Base-by-base conservation (phyloP, 37 sponge, comb jelly and placozoan species). In the Cladorhizidae sp. region DNA sequence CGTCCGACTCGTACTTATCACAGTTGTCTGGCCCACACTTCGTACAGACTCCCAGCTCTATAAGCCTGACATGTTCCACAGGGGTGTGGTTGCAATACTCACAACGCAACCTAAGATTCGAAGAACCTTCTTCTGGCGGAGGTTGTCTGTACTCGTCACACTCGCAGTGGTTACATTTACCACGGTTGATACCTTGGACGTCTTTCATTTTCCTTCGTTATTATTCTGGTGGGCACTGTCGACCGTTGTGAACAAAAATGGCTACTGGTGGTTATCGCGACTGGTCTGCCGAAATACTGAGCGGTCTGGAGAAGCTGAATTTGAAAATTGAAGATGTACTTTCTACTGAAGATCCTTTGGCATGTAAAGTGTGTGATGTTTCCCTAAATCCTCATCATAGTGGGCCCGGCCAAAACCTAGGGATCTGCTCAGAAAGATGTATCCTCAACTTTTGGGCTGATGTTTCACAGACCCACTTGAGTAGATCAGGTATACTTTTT, bases 21-120 rank as follows among this genome's bases (percentile, higher is more conserved):
- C 90, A 89, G 39, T 88, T 70, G 26, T 55, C 81, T 18, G 55
- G 25, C 15, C 35, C 50, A 65, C 84, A 83, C 40, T 73, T 58
- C 0, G 14, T 72, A 45, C 90, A 89, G n/a, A 38, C 76, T 6
- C 90, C 90, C 59, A 89, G 75, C 42, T 73, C 61, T 21, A 84
- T 43, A 0, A 89, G 79, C 61, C 62, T 54, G 12, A 89, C 85
- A 57, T 89, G 90, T 67, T 83, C 71, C 18, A 9, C 69, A 5
- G 90, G 90, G 12, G 80, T 74, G 76, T 89, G 90, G 43, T 84
- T 70, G 57, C 90, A 89, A 72, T 89, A 89, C 67, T 89, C 90
- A 37, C 90, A 89, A 3, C 80, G 80, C 32, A 79, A 38, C 17
- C 57, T 50, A 0, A 43, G 64, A 23, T 65, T 36, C 3, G 72